Conservation (phyloP, 2,113 vertebrate species). For the Zosterops japonicus region DNA sequence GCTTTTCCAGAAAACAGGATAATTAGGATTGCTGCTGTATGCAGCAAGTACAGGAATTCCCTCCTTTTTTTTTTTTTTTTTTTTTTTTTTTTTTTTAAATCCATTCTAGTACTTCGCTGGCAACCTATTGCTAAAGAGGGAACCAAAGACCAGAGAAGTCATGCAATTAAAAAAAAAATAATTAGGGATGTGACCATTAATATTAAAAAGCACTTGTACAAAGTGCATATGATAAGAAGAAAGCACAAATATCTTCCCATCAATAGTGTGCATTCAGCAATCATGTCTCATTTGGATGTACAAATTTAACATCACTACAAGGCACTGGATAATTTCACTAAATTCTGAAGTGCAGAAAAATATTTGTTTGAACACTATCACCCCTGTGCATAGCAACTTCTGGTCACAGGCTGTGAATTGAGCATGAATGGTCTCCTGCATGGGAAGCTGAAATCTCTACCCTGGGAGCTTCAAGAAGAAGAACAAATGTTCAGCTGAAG, state of each 20-base stretch:
- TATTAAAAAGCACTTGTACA: neutral
- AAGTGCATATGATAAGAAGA: neutral
- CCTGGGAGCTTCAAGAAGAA: neutral
- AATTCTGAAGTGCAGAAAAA: neutral
- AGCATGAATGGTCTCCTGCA: neutral
- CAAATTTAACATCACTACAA: neutral
- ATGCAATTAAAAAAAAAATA: rapidly evolving
- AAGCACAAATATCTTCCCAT: neutral
- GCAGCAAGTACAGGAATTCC: neutral
- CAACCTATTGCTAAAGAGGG: neutral
- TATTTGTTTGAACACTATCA: neutral
- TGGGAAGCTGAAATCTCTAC: neutral
- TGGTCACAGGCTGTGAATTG: neutral
- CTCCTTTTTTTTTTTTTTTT: neutral
- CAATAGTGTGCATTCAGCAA: neutral
- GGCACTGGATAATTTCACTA: neutral
- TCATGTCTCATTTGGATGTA: neutral
- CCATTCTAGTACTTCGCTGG: neutral
- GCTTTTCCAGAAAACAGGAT: neutral
- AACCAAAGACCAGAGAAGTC: neutral
- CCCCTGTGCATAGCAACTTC: neutral
- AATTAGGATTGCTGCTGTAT: neutral
- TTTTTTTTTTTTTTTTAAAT: neutral
- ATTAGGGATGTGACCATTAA: neutral
- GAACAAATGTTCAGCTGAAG: rapidly evolving